A percentile compares a stretch with the other conserved stretches of the same genome.
Conservation (phyloP, 2,888 invertebrate genomes). For the Melitaea athalia region DNA sequence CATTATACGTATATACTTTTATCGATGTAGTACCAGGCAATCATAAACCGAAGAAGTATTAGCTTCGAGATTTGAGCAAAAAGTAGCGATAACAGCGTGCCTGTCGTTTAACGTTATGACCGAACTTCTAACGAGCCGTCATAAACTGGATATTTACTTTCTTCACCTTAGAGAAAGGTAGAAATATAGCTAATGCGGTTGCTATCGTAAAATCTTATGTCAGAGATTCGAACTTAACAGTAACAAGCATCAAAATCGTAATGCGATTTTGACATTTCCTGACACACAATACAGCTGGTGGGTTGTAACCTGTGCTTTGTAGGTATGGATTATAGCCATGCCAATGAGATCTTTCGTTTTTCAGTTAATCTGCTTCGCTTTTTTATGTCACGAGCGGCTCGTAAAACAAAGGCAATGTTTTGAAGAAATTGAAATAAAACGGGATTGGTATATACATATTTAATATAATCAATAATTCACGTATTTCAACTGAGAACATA, state of each 20-base stretch:
- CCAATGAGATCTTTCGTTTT: conserved; percentile 16
- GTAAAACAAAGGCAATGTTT: conserved; percentile 16
- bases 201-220: conserved; percentile 66
- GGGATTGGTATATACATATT: conserved; percentile 16
- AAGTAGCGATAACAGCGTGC: conserved; percentile 61
- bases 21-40: conserved; percentile 54
- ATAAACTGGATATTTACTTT: conserved; percentile 76
- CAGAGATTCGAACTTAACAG: conserved; percentile 40
- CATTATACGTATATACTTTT: background rate
- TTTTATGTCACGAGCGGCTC: background rate
- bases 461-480: background rate
- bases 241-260: conserved; percentile 25
- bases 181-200: conserved; percentile 54
- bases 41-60: conserved; percentile 65
- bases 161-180: conserved; percentile 50
- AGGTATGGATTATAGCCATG: background rate
- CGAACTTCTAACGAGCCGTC: conserved; percentile 76
- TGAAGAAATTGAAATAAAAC: conserved; percentile 15
- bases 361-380: conserved; percentile 16
- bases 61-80: conserved; percentile 67
- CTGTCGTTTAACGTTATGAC: conserved; percentile 72
- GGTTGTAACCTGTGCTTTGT: conserved; percentile 5
- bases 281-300: conserved; percentile 19
- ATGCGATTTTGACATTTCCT: conserved; percentile 28
- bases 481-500: background rate